Conservation (phyloP, 2,797 vertebrate genomes). For the Toxotes lorentzi region DNA sequence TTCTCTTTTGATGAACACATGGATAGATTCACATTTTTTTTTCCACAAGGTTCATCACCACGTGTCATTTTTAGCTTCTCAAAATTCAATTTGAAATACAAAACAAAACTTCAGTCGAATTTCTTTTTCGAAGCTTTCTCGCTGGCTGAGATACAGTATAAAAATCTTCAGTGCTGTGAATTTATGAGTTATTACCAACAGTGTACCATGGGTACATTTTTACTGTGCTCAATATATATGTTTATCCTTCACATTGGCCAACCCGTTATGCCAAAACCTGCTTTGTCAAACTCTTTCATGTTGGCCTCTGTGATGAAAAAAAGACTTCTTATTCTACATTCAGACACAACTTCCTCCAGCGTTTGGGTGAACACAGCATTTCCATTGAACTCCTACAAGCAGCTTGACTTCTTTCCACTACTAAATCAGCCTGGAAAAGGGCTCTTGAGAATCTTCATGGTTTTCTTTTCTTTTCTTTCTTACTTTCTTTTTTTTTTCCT, state of each 20-base stretch:
- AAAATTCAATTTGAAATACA: constrained; percentile 85
- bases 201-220: constrained; percentile 87
- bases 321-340: constrained; percentile 83
- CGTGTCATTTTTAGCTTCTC: constrained; percentile 67
- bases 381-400: constrained; percentile 82
- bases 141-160: constrained; percentile 95
- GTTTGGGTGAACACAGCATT: constrained; percentile 82
- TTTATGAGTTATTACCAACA: constrained; percentile 83
- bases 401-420: constrained; percentile 83
- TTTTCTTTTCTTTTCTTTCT: constrained; percentile 77
- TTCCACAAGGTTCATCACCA: constrained; percentile 68
- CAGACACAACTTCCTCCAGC: constrained; percentile 79
- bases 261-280: constrained; percentile 74
- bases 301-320: constrained; percentile 76
- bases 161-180: constrained; percentile 91
- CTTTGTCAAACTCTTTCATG: constrained; percentile 68
- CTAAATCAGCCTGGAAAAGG: constrained; percentile 82
- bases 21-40: constrained; percentile 80
- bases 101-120: constrained; percentile 85
- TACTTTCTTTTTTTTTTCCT: constrained; percentile 70
- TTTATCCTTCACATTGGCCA: constrained; percentile 86
- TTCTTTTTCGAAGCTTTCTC: constrained; percentile 89
- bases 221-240: constrained; percentile 93
- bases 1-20: constrained; percentile 82
- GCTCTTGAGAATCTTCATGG: constrained; percentile 87